Evolutionary conservation across 2,113 vertebrate genomes (phyloP).

Genomic region (Thermophis baileyi): DNA sequence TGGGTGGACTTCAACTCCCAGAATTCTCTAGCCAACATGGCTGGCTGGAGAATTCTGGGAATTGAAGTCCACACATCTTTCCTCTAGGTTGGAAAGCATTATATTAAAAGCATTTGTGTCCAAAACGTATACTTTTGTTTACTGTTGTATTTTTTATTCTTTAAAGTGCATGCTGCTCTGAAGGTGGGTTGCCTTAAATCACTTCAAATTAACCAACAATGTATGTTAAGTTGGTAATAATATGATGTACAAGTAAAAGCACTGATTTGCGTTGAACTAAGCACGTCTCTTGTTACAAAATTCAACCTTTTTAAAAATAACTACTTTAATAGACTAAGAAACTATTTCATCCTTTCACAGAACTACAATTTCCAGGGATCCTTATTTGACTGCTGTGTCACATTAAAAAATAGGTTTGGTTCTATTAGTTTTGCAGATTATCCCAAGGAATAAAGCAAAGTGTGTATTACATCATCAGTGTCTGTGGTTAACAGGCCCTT

Average conservation of each 20-base stretch:
- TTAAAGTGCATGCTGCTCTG: background rate
- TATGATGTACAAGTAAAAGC: background rate
- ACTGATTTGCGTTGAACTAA: background rate
- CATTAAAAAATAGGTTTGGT: background rate
- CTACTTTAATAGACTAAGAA: background rate
- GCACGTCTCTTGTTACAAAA: background rate
- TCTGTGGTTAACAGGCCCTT: background rate
- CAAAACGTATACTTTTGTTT: background rate
- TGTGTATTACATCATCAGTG: background rate
- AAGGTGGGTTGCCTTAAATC: background rate
- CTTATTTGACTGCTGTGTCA: background rate
- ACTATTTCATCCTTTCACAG: background rate
- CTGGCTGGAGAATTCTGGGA: background rate
- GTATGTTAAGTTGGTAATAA: background rate
- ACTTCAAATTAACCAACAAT: background rate
- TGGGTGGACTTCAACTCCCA: background rate
- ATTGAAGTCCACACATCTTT: background rate
- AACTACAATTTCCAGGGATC: background rate
- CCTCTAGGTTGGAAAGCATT: background rate
- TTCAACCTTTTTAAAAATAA: background rate
- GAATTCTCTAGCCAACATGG: background rate
- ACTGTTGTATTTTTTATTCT: background rate
- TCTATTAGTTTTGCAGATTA: background rate
- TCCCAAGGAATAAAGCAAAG: background rate
- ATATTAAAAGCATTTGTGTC: background rate